Evolutionary conservation across 2,113 vertebrate species (phyloP).

Genomic region (Paracanthobrama guichenoti): DNA sequence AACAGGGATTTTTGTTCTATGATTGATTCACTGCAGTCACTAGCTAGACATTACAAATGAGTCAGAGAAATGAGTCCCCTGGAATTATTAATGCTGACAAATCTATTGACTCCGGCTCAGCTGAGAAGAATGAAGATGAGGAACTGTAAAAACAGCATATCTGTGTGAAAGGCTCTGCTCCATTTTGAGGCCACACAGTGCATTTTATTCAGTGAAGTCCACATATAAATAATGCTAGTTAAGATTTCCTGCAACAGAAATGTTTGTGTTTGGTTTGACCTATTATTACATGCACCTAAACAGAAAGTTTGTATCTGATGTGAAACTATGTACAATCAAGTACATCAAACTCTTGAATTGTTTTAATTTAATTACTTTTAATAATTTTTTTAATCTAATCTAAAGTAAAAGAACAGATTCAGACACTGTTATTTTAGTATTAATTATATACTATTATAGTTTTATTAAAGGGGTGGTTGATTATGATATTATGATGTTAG

Average conservation of each 20-base stretch:
- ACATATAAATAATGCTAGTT: neutral
- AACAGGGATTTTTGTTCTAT: constrained; percentile 57
- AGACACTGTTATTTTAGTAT: neutral
- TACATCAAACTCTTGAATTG: neutral
- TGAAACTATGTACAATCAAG: neutral
- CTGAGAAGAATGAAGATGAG: constrained; percentile 43
- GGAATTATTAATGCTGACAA: constrained; percentile 57
- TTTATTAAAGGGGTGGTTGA: neutral
- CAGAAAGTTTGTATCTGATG: neutral
- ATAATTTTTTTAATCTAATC: neutral
- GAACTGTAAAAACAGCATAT: neutral
- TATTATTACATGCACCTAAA: neutral
- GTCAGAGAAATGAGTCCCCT: constrained; percentile 49
- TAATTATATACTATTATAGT: neutral
- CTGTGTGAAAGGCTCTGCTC: neutral
- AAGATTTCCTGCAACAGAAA: neutral
- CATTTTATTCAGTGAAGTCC: neutral
- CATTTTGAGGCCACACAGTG: neutral
- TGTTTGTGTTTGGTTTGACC: neutral
- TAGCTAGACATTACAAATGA: constrained; percentile 62
- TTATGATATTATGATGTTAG: too few species aligned
- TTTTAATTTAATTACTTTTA: neutral
- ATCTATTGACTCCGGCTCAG: constrained; percentile 60
- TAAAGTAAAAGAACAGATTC: neutral
- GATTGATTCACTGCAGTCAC: constrained; percentile 60